Evolutionary conservation across 2,113 vertebrate genomes (phyloP).

Genomic region (Eulemur rufifrons): DNA sequence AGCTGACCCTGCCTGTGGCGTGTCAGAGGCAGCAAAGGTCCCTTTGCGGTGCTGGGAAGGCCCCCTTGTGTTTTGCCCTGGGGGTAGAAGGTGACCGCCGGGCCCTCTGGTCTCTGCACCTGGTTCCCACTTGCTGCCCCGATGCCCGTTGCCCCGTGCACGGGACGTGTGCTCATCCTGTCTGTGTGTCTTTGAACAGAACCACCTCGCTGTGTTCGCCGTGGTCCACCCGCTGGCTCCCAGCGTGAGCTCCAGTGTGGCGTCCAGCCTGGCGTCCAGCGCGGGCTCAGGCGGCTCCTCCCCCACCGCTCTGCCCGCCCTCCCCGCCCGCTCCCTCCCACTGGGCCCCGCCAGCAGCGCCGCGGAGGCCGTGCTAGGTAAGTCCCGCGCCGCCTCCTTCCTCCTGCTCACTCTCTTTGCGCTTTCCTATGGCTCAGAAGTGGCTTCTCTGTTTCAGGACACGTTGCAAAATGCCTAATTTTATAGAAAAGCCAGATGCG

Average conservation of each 20-base stretch:
- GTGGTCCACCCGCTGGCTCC: constrained; percentile 90
- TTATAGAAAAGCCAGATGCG: background rate
- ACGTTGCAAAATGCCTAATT: background rate
- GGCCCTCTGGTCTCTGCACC: background rate
- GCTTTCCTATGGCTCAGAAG: background rate
- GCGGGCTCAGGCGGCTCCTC: constrained; percentile 92
- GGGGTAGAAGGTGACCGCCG: fast-evolving
- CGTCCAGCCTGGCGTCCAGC: constrained; percentile 92
- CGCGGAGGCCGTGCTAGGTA: constrained; percentile 92
- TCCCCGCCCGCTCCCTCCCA: constrained; percentile 88
- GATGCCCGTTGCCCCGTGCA: background rate
- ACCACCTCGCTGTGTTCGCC: constrained; percentile 89
- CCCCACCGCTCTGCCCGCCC: constrained; percentile 89
- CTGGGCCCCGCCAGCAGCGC: constrained; percentile 90
- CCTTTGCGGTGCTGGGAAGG: too few species aligned
- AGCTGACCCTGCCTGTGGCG: background rate
- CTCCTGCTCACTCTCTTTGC: background rate
- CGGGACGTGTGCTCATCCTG: background rate
- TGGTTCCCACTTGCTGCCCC: background rate
- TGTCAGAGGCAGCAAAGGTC: too few species aligned
- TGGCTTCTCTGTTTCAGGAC: background rate
- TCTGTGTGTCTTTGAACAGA: constrained; percentile 83
- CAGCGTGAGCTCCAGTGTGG: constrained; percentile 92
- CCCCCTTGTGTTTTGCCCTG: too few species aligned
- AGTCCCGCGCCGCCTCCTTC: constrained; percentile 49